Base-by-base conservation (phyloP, 2,113 vertebrate genomes). In the Podarcis raffonei region DNA sequence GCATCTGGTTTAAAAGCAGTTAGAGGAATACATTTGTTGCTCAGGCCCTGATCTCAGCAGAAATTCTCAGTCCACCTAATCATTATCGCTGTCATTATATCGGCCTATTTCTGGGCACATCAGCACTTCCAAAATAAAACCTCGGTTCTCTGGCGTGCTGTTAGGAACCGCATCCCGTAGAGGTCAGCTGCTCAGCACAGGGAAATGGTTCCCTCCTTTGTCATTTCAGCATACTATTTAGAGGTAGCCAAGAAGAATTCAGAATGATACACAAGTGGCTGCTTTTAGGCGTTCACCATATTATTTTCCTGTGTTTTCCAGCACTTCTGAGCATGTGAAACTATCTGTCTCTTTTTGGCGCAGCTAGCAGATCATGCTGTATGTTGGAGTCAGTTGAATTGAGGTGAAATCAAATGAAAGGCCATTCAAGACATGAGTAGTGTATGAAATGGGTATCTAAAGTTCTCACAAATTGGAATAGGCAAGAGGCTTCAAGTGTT, bases 51-150 rank as follows among this genome's bases (percentile, higher is more conserved):
- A 71, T 89, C 89, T 85, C 72, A 5, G 80, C 91, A 84, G 83
- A 90, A 32, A 4, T 1, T 7, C 72, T 89, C 78, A 82, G 89
- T 91, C 94, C 91, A 87, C 93, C 90, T 93, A 84, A 92, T 88
- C 87, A 37, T 90, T 75, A 22, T 2, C 69, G 80, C 83, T 90
- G 89, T 94, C 91, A 69, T 94, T 91, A 93, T 89, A 90, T 85
- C 87, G 16, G 37, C 16, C 53, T 1, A 8, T 89, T 81, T 53
- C 89, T 86, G 87, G 83, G 12, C 11, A 84, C 92, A 80, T 18
- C 87, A 90, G 88, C 66, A 66, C 91, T 92, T 92, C 92, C 90
- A 65, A 91, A 87, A 39, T 87, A 6, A 69, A 78, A 91, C 72
- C 32, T 30, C 4, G 35, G 30, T n/a, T 0, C 20, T 62, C 81